Evolutionary conservation across 2,797 vertebrate species (phyloP), one percentile per base, ranked within the genome.

Genomic region (Poeciliopsis turneri): DNA sequence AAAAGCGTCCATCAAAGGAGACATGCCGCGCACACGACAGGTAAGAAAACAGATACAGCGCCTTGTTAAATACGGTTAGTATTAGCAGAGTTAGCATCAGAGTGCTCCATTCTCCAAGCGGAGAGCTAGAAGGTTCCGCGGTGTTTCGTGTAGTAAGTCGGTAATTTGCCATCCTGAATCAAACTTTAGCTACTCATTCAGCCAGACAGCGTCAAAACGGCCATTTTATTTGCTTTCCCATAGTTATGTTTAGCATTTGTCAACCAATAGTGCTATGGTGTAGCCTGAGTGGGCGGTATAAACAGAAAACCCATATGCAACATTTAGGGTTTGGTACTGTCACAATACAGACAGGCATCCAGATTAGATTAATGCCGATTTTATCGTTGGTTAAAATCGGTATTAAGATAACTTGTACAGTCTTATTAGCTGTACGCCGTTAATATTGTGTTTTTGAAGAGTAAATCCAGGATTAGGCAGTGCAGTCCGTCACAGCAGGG

Each of bases 11-110:
- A 71, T 77, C 18, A 7, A 70, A 59, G 51, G 43, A 70, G 88
- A 87, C 36, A 95, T 95, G 94, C 94, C 94, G 73, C 94, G 94
- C 4, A 94, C 93, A 88, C 87, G 93, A 78, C 94, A 92, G 93
- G 94, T 95, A 92, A 88, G 93, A 87, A 75, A 74, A 64, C 79
- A 87, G 82, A 74, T 89, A 84, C 2, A 45, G 68, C 39, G 2
- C 87, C 80, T 88, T 83, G 83, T 83, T 80, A 36, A 39, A 71
- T 74, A 90, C 74, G 79, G 69, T 64, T 89, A 90, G 80, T 76
- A 74, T 86, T 92, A 93, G 92, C 92, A 28, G 33, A 69, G 66
- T 84, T 93, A 91, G 93, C 90, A 20, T 36, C 55, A 55, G 15
- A 75, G 25, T 66, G 59, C 72, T 47, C 70, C 53, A 77, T 73